Evolutionary conservation across 2,797 vertebrate genomes (phyloP), one percentile per base, ranked within the genome.

Genomic region (Enteromius argenteus): DNA sequence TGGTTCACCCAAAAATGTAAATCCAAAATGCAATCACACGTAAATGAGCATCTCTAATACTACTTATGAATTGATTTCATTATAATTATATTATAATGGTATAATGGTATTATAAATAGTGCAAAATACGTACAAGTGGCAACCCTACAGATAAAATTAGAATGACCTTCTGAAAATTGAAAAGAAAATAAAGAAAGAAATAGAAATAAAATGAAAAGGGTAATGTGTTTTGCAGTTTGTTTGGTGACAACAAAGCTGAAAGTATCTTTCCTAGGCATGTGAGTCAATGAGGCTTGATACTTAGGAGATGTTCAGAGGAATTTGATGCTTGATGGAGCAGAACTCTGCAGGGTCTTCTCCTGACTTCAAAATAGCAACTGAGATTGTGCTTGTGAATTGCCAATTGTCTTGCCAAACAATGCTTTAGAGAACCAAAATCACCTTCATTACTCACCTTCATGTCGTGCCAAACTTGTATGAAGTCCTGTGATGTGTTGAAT

Each of bases 401-500:
- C 42, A 44, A 13, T 44, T 11, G 44, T 32, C 17, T 68, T 27
- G 1, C 44, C 66, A 49, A 23, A 58, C 23, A 62, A 42, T 27
- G 19, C 9, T 51, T 64, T 73, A 21, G 5, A 15, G 21, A 39
- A n/a, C 49, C 37, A 17, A 51, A 84, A 56, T 76, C 56, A 58
- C n/a, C 56, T 58, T 58, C n/a, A 13, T 58, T 21, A 32, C 27
- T 74, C 30, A 35, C 13, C 46, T 32, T 89, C 67, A 10, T 60
- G 53, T 60, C 14, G 7, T 32, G 72, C 6, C 15, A 64, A 89
- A 89, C 83, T 86, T 87, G 89, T 89, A 27, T 76, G 53, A 58
- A 39, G 53, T 89, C 85, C 90, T 88, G 89, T 87, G 88, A 88
- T 87, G 72, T 87, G 90, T 92, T 86, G 89, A 94, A 95, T 94